Base-by-base conservation (phyloP, 1,140 invertebrate genomes). In the Plodia interpunctella region DNA sequence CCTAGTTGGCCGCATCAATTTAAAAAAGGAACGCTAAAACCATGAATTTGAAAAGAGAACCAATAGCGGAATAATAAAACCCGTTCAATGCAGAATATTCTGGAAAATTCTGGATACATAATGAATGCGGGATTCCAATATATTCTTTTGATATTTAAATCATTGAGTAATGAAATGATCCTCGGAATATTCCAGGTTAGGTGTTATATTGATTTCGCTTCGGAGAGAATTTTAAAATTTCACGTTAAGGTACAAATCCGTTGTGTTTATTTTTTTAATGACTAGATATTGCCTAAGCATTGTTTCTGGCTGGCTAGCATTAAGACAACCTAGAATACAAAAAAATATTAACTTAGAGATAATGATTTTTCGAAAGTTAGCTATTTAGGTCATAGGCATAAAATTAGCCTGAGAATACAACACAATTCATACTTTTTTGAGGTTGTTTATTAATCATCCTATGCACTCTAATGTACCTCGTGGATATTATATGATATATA, bases 101-200 rank as follows among this genome's bases (percentile, higher is more conserved):
- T 35, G 3, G 32, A 35, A 35, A 5, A 10, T 35, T 35, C 38
- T 25, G 69, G 65, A 70, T 68, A 68, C 68, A 72, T 72, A 77
- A 74, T 74, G 72, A 72, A 70, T 63, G 56, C 35, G 64, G 55
- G 60, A n/a, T 53, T 51, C 50, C 56, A 74, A 74, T 74, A 62
- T 75, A 78, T 78, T 78, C 75, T 70, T 76, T 72, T 78, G 75
- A 78, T 72, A 77, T 77, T 75, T 70, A 72, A 78, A 77, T 77
- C 65, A 68, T 64, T 58, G 66, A 64, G 70, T 77, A 74, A 77
- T 70, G 69, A 74, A 74, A 70, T 66, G 66, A 71, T 66, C 65
- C 70, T 20, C 59, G 62, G 65, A 64, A 28, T 55, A 15, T 54
- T 52, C 18, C 38, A 54, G 49, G 51, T 20, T 53, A 25, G 19